Evolutionary conservation across 2,797 vertebrate genomes (phyloP), one percentile per base, ranked within the genome.

Genomic region (Tympanoctomys barrerae): DNA sequence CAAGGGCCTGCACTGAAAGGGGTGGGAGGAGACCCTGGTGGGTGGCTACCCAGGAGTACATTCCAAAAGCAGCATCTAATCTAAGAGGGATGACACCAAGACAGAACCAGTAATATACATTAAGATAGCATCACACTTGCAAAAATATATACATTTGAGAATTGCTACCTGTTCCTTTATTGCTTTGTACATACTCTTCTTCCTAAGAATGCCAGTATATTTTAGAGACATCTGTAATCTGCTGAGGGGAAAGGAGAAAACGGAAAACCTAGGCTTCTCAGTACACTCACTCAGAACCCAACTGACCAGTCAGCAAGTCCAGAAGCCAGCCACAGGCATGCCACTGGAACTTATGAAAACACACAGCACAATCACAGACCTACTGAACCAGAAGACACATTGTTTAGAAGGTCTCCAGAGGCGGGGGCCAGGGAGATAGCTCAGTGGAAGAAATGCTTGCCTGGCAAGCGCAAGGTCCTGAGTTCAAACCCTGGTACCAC

Each of bases 141-240:
- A 87, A 88, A 77, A 78, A 54, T 19, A n/a, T 3, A 66, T 21
- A 33, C 10, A 70, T 86, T 18, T 71, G 36, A 94, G 90, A 54
- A 14, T 13, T 86, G 49, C 52, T 73, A 66, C 46, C 57, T 64
- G 36, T 64, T 87, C 28, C 46, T 82, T 86, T 52, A 89, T 84
- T 78, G 92, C 28, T 36, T 42, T 84, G 16, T 52, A 81, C 16
- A 92, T 26, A 66, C 16, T 52, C 64, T 83, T 85, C 64, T 75
- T 81, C 57, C 73, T 54, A 88, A 68, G 26, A 92, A 68, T 12
- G 26, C 14, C 84, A 87, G 31, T 66, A 36, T 88, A 46, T 54
- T 71, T 61, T 73, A 93, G 68, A 88, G 33, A 93, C 31, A 91
- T 24, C 31, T 85, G 21, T 61, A 75, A 88, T 73, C 87, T 73